A percentile compares a stretch with the other conserved stretches of the same genome.
Evolutionary conservation across 2,797 vertebrate genomes (phyloP).

Genomic region (Acipenser oxyrinchus): DNA sequence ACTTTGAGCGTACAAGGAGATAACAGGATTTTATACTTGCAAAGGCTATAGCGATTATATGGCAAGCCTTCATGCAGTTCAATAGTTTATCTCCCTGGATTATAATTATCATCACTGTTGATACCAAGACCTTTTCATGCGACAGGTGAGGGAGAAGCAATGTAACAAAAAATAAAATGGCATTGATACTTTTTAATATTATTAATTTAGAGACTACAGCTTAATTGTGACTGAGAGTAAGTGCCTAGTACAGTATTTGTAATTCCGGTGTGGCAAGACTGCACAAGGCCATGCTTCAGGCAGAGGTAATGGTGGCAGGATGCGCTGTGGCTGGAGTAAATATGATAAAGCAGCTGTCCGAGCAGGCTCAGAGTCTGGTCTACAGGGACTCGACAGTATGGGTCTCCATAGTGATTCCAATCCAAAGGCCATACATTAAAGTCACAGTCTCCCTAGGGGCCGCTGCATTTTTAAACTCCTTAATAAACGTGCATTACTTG

Average conservation of each 20-base stretch:
- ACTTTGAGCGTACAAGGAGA: too few relatives aligned
- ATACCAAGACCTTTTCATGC: too few relatives aligned
- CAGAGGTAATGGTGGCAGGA: constrained; percentile 46
- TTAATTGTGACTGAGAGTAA: constrained; percentile 29
- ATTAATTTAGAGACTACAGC: too few relatives aligned
- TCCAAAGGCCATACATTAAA: constrained; percentile 61
- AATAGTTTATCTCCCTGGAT: too few relatives aligned
- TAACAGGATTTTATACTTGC: too few relatives aligned
- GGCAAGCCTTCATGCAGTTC: too few relatives aligned
- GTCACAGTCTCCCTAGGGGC: constrained; percentile 52
- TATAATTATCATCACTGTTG: too few relatives aligned
- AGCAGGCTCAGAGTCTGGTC: constrained; percentile 62
- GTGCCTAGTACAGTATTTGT: constrained; percentile 64
- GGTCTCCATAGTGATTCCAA: constrained; percentile 65
- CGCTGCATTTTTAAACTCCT: constrained; percentile 59
- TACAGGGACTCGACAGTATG: constrained; percentile 43
- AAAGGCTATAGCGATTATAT: too few relatives aligned
- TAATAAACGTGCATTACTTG: constrained; percentile 60
- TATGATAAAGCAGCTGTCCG: constrained; percentile 75
- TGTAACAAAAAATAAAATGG: too few relatives aligned
- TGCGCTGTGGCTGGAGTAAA: constrained; percentile 69
- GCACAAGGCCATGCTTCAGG: constrained; percentile 75
- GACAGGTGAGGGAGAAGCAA: too few relatives aligned
- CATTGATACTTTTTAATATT: too few relatives aligned
- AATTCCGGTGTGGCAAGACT: constrained; percentile 59